Base-by-base conservation (phyloP, 2,113 vertebrate genomes). In the Pseudopipra pipra region DNA sequence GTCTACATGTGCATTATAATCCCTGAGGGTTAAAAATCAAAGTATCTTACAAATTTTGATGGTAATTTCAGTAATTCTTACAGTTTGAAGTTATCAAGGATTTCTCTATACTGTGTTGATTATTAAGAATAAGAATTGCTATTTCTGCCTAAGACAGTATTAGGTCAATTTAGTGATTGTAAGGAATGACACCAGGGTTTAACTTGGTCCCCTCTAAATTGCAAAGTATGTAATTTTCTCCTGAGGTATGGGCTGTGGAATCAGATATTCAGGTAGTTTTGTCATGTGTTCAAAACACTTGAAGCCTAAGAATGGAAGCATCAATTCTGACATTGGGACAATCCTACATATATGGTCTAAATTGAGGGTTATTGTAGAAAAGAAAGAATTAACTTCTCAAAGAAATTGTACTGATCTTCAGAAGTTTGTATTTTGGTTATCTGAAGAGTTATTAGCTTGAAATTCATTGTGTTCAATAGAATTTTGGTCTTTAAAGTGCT, bases 391-490 rank as follows among this genome's bases (percentile, higher is more conserved):
- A 85, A 28, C 11, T 82, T 39, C 82, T 96, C 56, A 72, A 84
- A 87, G 71, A 82, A 92, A 75, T 46, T 18, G 19, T 73, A 25
- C 72, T 63, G 61, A 78, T 93, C 75, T 81, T 70, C 75, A 76
- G 49, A 76, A 86, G 62, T 90, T 90, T 82, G 17, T 88, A 23
- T 89, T 73, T 88, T 78, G 20, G 85, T 87, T 95, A 85, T 89
- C 58, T 80, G 67, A 94, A 67, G 35, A 91, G 55, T 77, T 93
- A 82, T 82, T 94, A 93, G 49, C 51, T 75, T 90, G 63, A 65
- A 85, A 59, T 86, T 65, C 0, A 83, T 58, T 78, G 81, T 88
- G 41, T 95, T 87, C 82, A 88, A 76, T 49, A 56, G 73, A 85
- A 70, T 77, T 85, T 91, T n/a, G 16, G 56, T 79, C 58, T 86